Evolutionary conservation across 1,140 invertebrate genomes (phyloP).

Genomic region (Cydia pomonella): DNA sequence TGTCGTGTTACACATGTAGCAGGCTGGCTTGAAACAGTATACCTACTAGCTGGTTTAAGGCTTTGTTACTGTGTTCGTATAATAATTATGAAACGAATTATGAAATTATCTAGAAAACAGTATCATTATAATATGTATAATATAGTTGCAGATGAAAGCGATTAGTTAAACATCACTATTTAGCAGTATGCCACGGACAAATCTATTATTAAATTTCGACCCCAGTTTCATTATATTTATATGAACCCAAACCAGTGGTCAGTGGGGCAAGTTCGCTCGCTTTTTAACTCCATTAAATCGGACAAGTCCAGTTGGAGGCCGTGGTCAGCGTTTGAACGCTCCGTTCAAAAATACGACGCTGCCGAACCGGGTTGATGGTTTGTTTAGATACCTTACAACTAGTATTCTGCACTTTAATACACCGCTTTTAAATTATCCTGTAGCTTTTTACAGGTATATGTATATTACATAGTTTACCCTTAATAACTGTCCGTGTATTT

Average conservation of each 20-base stretch:
- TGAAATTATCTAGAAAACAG: not conserved
- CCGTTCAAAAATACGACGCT: conserved; percentile 31
- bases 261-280: conserved; percentile 76
- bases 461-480: no score
- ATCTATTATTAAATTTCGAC: conserved; percentile 59
- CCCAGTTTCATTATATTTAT: conserved; percentile 68
- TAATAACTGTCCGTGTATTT: no score
- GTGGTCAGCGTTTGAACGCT: conserved; percentile 57
- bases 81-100: not conserved
- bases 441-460: not conserved
- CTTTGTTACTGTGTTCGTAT: not conserved
- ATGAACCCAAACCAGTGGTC: conserved; percentile 64
- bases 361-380: not conserved
- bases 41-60: not conserved
- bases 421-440: not conserved
- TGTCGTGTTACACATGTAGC: not conserved
- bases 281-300: conserved; percentile 75
- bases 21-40: not conserved
- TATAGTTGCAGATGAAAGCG: not conserved
- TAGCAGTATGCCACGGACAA: conserved; percentile 52
- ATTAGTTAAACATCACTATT: conserved; percentile 37
- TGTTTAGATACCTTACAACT: not conserved
- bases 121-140: not conserved
- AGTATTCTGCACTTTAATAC: not conserved
- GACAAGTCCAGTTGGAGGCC: conserved; percentile 73